These are phyloP conservation scores for Syngnathus acus DNA, from an alignment of 2,797 vertebrate species.

Conservation along the genomic window DNA sequence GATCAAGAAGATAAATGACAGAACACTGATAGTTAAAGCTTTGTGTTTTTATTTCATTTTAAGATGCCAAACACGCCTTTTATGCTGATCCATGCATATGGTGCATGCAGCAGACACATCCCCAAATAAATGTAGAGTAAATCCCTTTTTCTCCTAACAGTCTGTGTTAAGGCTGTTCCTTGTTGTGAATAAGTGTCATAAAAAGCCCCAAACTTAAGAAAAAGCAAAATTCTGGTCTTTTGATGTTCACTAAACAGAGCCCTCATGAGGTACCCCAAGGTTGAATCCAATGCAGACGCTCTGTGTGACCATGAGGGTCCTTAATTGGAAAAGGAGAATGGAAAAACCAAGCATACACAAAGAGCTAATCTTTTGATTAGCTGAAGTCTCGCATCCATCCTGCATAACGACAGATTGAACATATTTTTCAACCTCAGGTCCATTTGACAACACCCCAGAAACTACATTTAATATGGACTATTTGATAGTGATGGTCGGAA, in stretches of 20 bases:
- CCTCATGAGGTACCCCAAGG: background rate
- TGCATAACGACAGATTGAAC: background rate
- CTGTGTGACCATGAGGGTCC: background rate
- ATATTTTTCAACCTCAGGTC: background rate
- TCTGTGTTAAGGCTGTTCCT: background rate
- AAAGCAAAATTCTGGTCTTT: background rate
- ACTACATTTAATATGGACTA: background rate
- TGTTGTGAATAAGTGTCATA: background rate
- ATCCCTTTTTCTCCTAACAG: background rate
- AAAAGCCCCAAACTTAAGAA: background rate
- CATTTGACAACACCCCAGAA: background rate
- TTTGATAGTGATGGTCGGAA: background rate
- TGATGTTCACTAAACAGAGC: no score
- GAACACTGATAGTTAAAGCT: background rate
- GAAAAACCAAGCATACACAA: background rate
- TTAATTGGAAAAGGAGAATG: background rate
- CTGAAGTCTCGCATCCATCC: background rate
- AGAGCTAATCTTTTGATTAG: background rate
- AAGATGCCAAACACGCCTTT: background rate
- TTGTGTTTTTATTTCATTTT: background rate
- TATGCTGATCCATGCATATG: background rate
- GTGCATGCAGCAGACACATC: background rate
- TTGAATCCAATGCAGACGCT: background rate
- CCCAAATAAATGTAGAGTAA: background rate
- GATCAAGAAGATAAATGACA: background rate